Base-by-base conservation (phyloP, 1,140 invertebrate genomes). In the Panulirus ornatus region DNA sequence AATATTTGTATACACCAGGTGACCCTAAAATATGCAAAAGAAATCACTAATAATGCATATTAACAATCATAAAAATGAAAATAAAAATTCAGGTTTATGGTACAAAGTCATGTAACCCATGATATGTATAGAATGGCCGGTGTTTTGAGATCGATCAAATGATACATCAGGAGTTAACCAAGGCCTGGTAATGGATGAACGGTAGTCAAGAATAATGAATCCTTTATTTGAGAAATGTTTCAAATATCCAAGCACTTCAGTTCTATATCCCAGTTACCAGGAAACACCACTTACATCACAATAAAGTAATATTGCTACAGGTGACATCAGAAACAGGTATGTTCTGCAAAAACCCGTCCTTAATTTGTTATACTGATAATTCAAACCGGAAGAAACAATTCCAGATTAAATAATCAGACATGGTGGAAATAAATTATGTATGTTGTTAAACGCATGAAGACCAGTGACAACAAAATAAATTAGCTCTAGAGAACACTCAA, bases 61-160 rank as follows among this genome's bases (percentile, higher is more conserved):
- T 27, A 0, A 27, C 16, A 30, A 76, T n/a, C 19, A 30, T 44
- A 34, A 30, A n/a, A 34, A 51, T 30, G n/a, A 9, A 51, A 9
- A 79, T 40, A 27, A 47, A 79, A 34, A 11, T 22, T 27, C 8
- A 34, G 5, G 36, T 27, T 36, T 30, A 22, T 58, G 27, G 51
- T 51, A 34, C 11, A 81, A 81, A 40, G 11, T 58, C 14, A 81
- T 81, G 6, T 51, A 79, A 81, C 78, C 47, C 42, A 44, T 58
- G 78, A 79, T 34, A 75, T 75, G 47, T 30, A 44, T 79, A 19
- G 58, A 58, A 19, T 58, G 27, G 30, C 22, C 47, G 47, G 44
- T 58, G 30, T 34, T 54, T 11, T 30, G 47, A 81, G 47, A 58
- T 66, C 58, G 58, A 22, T 27, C 5, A 66, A 58, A 14, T 19